Conservation (phyloP, 2,888 invertebrate genomes). For the Machimus rusticus region DNA sequence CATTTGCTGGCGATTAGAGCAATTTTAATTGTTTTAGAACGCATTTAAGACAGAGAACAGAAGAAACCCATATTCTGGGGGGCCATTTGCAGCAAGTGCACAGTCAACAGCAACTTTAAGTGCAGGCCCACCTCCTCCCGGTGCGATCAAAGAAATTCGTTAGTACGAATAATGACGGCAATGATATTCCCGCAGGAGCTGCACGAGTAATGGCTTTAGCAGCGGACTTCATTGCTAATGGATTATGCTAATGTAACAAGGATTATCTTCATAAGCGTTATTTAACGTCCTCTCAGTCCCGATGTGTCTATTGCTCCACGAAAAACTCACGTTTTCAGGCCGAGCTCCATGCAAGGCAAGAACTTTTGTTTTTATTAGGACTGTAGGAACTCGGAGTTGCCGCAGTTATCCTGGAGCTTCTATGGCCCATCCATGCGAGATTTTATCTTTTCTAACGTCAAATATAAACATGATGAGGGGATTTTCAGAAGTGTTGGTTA, state of each 20-base stretch:
- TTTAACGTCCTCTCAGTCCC: background rate
- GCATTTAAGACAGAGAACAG: constrained; percentile 2
- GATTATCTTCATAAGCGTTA: constrained; percentile 25
- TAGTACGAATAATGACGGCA: background rate
- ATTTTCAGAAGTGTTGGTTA: constrained; percentile 6
- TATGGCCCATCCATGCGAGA: background rate
- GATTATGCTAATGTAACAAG: constrained; percentile 21
- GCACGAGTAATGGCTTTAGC: background rate
- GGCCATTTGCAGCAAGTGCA: constrained; percentile 17
- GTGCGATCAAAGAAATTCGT: background rate
- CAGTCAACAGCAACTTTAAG: background rate
- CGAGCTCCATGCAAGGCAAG: background rate
- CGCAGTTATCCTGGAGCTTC: background rate
- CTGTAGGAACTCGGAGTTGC: background rate
- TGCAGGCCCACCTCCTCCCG: background rate
- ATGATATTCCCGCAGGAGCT: constrained; percentile 5
- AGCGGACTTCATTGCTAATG: constrained; percentile 18
- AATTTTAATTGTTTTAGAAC: constrained; percentile 23
- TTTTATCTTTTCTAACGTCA: constrained; percentile 5
- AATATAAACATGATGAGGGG: constrained; percentile 21
- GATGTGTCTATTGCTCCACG: background rate
- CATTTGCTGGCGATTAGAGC: constrained; percentile 8
- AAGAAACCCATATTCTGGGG: constrained; percentile 12
- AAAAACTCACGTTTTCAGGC: background rate
- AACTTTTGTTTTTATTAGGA: constrained; percentile 14